These are phyloP conservation scores for Thera britannica DNA, from an alignment of 2,888 invertebrate species.

Conservation along the genomic window DNA sequence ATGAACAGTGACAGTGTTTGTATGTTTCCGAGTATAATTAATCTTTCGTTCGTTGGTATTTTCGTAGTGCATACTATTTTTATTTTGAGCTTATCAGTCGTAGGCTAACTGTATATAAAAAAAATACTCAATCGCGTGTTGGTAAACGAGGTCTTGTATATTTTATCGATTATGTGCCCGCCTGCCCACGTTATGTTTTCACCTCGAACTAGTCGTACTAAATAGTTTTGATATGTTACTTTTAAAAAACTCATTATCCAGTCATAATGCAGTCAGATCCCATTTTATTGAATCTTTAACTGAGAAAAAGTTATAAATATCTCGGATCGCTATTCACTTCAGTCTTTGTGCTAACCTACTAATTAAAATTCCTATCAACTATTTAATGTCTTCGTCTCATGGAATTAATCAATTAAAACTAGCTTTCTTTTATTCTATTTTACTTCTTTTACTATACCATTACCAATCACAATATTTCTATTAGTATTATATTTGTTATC, in stretches of 20 bases:
- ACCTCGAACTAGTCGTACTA: slow-evolving; percentile 27
- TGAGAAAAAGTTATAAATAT: not conserved
- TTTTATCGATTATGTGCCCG: slow-evolving; percentile 54
- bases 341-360: not conserved
- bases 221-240: slow-evolving; percentile 22
- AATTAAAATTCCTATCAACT: slow-evolving; percentile 61
- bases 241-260: not conserved
- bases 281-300: too few relatives aligned
- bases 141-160: slow-evolving; percentile 57
- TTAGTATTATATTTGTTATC: slow-evolving; percentile 6
- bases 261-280: not conserved
- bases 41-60: slow-evolving; percentile 44
- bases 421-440: slow-evolving; percentile 35
- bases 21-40: slow-evolving; percentile 18
- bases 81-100: slow-evolving; percentile 46
- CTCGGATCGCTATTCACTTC: not conserved
- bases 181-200: slow-evolving; percentile 40
- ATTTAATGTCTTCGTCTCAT: slow-evolving; percentile 47
- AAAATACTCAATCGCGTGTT: slow-evolving; percentile 55
- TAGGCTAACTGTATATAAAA: slow-evolving; percentile 42
- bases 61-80: slow-evolving; percentile 42
- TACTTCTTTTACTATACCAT: slow-evolving; percentile 33
- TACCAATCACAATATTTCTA: not conserved
- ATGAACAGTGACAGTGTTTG: slow-evolving; percentile 55
- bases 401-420: slow-evolving; percentile 17